A percentile compares a stretch with the other conserved stretches of the same genome.
phyloP scores from a whole-genome alignment of 2,113 vertebrate genomes.

The Erinaceus europaeus region DNA sequence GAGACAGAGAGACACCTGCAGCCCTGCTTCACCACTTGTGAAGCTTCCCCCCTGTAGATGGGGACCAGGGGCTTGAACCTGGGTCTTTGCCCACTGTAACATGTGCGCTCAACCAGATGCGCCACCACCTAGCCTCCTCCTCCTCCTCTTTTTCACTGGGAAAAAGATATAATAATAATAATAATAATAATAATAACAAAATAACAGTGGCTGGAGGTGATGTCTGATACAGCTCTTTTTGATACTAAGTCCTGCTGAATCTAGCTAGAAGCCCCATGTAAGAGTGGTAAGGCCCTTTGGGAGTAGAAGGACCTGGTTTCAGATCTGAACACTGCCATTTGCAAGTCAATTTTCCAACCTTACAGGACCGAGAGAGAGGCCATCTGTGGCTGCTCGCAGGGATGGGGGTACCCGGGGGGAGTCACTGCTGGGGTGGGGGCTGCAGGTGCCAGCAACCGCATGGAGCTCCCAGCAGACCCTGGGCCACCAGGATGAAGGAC shows the following conservation, averaged over 20 bases:
- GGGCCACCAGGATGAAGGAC: neutral
- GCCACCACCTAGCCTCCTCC: neutral
- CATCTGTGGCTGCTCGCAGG: neutral
- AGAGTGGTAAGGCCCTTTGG: neutral
- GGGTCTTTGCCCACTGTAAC: too few species aligned
- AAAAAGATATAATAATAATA: too few species aligned
- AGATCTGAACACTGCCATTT: neutral
- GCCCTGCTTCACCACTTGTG: too few species aligned
- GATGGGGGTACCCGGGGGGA: neutral
- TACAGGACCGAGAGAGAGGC: neutral
- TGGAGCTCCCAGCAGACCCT: neutral
- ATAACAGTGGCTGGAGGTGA: neutral
- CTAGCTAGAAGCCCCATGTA: neutral
- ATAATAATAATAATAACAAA: too few species aligned
- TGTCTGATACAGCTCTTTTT: neutral
- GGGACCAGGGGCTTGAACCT: neutral
- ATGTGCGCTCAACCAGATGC: neutral
- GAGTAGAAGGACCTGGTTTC: neutral
- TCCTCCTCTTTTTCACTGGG: too few species aligned
- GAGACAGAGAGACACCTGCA: too few species aligned
- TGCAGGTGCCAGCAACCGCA: rapidly evolving
- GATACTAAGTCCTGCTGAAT: neutral
- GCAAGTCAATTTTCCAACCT: neutral
- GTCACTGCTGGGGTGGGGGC: neutral
- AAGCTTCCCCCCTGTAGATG: too few species aligned